These are phyloP conservation scores for Peromyscus eremicus DNA, from an alignment of 2,797 vertebrate genomes.

Conservation along the genomic window DNA sequence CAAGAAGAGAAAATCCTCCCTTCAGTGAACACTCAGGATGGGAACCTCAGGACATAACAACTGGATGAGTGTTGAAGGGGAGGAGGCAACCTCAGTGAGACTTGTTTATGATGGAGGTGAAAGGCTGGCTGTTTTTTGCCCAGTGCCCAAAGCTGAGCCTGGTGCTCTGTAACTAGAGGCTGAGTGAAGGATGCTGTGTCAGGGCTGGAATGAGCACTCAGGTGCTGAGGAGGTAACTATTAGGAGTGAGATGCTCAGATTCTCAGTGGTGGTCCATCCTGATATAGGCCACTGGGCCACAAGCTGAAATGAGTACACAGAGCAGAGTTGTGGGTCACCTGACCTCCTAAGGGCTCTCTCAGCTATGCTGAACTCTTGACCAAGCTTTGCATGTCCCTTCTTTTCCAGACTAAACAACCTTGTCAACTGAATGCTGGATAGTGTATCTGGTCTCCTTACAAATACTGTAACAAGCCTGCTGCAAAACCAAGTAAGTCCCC, in stretches of 20 bases:
- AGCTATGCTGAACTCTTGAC: not conserved
- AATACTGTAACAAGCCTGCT: fast-evolving
- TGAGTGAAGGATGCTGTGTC: not conserved
- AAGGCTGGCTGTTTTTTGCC: not conserved
- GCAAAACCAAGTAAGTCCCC: not conserved
- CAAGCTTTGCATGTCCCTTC: not conserved
- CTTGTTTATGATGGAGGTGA: not conserved
- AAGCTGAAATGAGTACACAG: not conserved
- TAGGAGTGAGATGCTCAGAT: not conserved
- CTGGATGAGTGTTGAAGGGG: not conserved
- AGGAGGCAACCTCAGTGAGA: not conserved
- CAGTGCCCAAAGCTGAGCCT: not conserved
- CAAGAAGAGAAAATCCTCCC: not conserved
- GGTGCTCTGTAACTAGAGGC: not conserved
- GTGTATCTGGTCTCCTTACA: fast-evolving
- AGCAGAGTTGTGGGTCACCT: not conserved
- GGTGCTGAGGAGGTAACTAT: not conserved
- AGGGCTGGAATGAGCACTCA: not conserved
- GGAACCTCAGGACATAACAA: not conserved
- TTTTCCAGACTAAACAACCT: fast-evolving
- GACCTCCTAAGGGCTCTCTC: not conserved
- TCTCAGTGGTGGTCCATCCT: not conserved
- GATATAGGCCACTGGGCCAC: not conserved
- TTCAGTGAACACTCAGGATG: not conserved
- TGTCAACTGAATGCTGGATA: fast-evolving